These are phyloP conservation scores for Dryocosmus kuriphilus DNA, from an alignment of 2,888 invertebrate genomes.

Conservation along the genomic window DNA sequence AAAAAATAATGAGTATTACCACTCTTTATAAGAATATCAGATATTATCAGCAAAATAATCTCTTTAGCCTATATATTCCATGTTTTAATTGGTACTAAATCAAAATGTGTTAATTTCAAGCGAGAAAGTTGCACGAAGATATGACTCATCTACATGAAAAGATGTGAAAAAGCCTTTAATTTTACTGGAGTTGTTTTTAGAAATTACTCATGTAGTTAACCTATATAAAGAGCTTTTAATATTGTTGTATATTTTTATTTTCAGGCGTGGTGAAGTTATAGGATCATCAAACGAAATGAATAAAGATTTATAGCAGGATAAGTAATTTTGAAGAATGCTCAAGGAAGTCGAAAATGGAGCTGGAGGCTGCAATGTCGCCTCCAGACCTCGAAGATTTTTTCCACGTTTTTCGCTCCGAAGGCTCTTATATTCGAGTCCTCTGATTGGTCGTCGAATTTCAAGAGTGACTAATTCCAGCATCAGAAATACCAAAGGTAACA, in stretches of 20 bases:
- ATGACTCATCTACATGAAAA: conserved; percentile 46
- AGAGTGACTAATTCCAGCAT: conserved; percentile 68
- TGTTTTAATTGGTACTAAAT: neutral
- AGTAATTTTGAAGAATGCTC: conserved; percentile 66
- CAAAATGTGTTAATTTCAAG: neutral
- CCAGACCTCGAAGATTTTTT: conserved; percentile 72
- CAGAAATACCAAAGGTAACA: conserved; percentile 69
- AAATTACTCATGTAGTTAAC: too few species aligned
- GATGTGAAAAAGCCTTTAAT: too few species aligned
- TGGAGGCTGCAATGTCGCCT: conserved; percentile 70
- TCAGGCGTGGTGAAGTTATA: neutral
- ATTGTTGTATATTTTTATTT: neutral
- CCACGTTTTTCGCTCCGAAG: conserved; percentile 84
- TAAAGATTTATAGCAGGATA: conserved; percentile 47
- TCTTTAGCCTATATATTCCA: neutral
- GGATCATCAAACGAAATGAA: conserved; percentile 47
- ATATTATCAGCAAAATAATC: neutral
- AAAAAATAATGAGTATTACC: neutral
- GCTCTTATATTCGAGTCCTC: conserved; percentile 85
- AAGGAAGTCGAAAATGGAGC: conserved; percentile 73
- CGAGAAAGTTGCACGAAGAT: conserved; percentile 32
- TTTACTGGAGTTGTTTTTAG: too few species aligned
- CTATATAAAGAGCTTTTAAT: too few species aligned
- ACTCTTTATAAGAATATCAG: neutral
- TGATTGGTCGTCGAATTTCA: conserved; percentile 82